Evolutionary conservation across 2,113 vertebrate species (phyloP), one percentile per base, ranked within the genome.

Genomic region (Pelecanus crispus): DNA sequence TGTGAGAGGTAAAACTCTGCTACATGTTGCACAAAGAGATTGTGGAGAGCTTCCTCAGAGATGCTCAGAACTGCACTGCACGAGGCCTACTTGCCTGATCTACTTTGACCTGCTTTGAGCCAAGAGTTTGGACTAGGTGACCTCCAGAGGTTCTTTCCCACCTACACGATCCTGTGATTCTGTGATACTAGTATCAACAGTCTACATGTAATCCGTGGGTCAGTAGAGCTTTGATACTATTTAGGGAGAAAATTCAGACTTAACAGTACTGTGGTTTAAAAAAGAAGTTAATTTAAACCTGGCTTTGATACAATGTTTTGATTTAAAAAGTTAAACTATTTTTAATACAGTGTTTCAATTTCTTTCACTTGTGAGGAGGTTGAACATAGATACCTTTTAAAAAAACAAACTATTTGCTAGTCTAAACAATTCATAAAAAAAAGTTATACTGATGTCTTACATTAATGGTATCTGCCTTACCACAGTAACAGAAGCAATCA

Each of bases 51-150:
- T 16, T 47, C 17, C 34, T 65, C 9, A 20, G 53, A 61, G 73
- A 38, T 83, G 44, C 67, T 77, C 17, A 61, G 32, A 73, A 42
- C 25, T 49, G 52, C 9, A 34, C 6, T 87, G 17, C 49, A 11
- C 0, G 0, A 78, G 12, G 16, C 18, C 7, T 16, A n/a, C 18
- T 42, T 80, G 24, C 29, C 25, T 55, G 19, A 29, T 28, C 18
- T 45, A 0, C n/a, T 94, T 67, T 7, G 9, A 56, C 40, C 26
- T 47, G 36, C 40, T 52, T 38, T 47, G 29, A 36, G 20, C 29
- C 29, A 70, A 20, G 32, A n/a, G 7, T 63, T 91, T 55, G 44
- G 20, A 13, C 26, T 52, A 19, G 16, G 6, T 61, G 10, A 38
- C 25, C 14, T 71, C 15, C 26, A 31, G 26, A 70, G 3, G 6